Base-by-base conservation (phyloP, 2,888 invertebrate species). In the Hofmannophila pseudospretella region DNA sequence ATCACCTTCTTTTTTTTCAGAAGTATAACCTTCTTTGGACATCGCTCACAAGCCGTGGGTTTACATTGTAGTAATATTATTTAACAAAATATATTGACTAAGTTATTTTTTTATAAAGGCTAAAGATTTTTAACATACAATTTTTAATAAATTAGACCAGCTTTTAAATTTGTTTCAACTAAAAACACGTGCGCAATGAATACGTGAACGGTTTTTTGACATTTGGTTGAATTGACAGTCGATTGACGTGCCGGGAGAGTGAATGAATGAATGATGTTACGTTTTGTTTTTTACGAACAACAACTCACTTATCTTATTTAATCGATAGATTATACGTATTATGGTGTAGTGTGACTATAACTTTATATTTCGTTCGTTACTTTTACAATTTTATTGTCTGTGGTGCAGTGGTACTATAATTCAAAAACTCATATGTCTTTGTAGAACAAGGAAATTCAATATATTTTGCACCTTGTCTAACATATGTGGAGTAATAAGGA, bases 1-100 rank as follows among this genome's bases (percentile, higher is more conserved):
- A 50, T 87, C 86, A 45, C 75, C 68, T 65, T 86, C 86, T 70
- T 79, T 87, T 55, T 79, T 81, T 52, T 85, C 85, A 41, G 75
- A 62, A 66, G 63, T 75, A 79, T 84, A 84, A 81, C 84, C 84
- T 76, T 86, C 86, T 71, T 77, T 84, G 56, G 86, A 82, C 86
- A 86, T 86, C 37, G 67, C 75, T 71, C 49, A 42, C 23, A 4
- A 27, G n/a, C n/a, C 36, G 23, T 36, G 41, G 49, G 53, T 37
- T 67, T 49, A 69, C 67, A 67, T 65, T 29, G 41, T 65, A 32
- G 22, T 27, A 27, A n/a, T 23, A 8, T 23, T 23, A 8, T 3
- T 23, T n/a, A 23, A 13, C 7, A 12, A 28, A 8, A 28, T 13
- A 23, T 8, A 23, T 23, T 23, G n/a, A n/a, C n/a, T 23, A 39